Percentiles rank a stretch among this genome's conserved stretches.
Evolutionary conservation across 2,888 invertebrate genomes (phyloP).

Genomic region (Protophormia terraenovae): DNA sequence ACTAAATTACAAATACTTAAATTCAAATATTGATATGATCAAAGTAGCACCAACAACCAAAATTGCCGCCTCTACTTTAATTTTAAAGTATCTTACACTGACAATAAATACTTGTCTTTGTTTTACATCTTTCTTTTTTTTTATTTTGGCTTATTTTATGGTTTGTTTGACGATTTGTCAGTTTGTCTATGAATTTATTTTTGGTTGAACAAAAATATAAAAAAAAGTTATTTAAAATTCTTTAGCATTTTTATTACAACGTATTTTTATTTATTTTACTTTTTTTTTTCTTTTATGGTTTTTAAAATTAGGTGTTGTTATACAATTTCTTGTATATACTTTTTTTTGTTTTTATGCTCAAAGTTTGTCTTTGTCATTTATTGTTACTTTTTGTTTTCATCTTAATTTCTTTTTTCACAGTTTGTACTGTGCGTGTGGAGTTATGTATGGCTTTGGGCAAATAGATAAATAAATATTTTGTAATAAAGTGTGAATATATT

Average conservation of each 20-base stretch:
- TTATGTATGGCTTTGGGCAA: not conserved
- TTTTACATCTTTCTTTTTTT: not conserved
- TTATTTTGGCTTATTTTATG: not conserved
- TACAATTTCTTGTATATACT: not conserved
- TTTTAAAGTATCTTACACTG: not conserved
- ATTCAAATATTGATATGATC: slow-evolving; percentile 3
- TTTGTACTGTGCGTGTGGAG: no score
- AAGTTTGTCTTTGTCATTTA: not conserved
- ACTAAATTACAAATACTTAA: not conserved
- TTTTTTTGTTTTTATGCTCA: not conserved
- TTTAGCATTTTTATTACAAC: not conserved
- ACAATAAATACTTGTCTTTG: slow-evolving; percentile 1
- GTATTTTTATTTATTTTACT: not conserved
- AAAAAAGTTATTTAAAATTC: not conserved
- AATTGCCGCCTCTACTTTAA: not conserved
- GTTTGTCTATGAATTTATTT: not conserved
- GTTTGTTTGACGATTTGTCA: not conserved
- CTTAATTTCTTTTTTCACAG: not conserved
- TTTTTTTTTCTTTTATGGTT: not conserved
- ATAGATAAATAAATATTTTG: not conserved
- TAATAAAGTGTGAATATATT: slow-evolving; percentile 3
- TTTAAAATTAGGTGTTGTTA: not conserved
- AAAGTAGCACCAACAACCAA: not conserved
- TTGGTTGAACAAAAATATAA: no score
- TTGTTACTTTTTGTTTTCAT: not conserved